A percentile compares a stretch with the other conserved stretches of the same genome.
These are phyloP conservation scores for Thamnophis elegans DNA, from an alignment of 2,797 vertebrate genomes.

Conservation along the genomic window DNA sequence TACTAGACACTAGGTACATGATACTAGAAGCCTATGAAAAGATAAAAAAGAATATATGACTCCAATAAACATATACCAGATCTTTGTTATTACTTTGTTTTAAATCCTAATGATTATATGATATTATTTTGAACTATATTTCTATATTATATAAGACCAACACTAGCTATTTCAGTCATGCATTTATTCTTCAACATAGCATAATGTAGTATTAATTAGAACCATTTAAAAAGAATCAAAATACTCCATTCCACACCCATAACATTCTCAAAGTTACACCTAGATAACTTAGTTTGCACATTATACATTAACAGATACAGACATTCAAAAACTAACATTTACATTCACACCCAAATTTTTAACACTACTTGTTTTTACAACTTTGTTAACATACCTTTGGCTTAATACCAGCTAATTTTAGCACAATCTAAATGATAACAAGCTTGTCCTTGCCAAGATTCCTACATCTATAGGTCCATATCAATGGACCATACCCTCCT, in stretches of 20 bases:
- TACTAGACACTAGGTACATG: too few relatives aligned
- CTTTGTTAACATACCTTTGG: slow-evolving; percentile 17
- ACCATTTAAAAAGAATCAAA: background rate
- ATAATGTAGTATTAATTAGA: background rate
- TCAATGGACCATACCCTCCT: background rate
- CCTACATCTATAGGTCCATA: background rate
- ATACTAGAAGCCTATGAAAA: background rate
- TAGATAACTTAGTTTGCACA: slow-evolving; percentile 36
- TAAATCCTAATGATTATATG: background rate
- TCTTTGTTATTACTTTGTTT: background rate
- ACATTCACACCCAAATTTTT: slow-evolving; percentile 24
- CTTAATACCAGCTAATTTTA: slow-evolving; percentile 8
- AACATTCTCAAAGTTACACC: slow-evolving; percentile 30
- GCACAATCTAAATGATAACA: background rate
- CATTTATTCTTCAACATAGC: background rate
- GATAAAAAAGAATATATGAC: background rate
- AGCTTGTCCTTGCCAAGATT: slow-evolving; percentile 9
- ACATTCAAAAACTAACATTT: slow-evolving; percentile 38
- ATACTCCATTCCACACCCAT: background rate
- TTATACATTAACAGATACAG: slow-evolving; percentile 41
- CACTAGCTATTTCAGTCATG: background rate
- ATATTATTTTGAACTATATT: background rate
- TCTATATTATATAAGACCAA: background rate
- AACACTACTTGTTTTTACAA: slow-evolving; percentile 10
- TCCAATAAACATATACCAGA: background rate